Evolutionary conservation across 2,797 vertebrate species (phyloP), one percentile per base, ranked within the genome.

Genomic region (Sphenodon punctatus): DNA sequence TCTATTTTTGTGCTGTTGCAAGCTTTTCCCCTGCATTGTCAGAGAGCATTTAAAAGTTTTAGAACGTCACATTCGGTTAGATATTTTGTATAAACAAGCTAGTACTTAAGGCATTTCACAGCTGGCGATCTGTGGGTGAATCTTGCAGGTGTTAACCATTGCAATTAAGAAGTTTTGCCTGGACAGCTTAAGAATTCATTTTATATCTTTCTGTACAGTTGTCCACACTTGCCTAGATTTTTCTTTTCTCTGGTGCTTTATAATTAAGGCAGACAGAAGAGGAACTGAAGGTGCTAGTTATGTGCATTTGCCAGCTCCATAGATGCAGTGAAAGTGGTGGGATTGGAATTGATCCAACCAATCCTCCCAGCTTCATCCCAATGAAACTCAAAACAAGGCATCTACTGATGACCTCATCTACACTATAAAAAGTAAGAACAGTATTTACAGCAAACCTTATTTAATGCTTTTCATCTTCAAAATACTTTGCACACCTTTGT

Each of bases 391-490:
- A 51, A 87, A 22, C 51, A 55, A 48, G 11, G 45, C 41, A 76
- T 59, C 63, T 49, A 51, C 43, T 76, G 61, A 68, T 91, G 39
- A 34, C 46, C 63, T 30, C 23, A 38, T 78, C 42, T 38, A 41
- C 27, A 8, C 58, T 64, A n/a, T 38, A 77, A 73, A 82, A 85
- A 85, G 88, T 49, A 56, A 46, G 38, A 89, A 74, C 67, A 67
- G 78, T 87, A 84, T 58, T 42, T 67, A 48, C 34, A 78, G 48
- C 78, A 58, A 41, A 61, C 74, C 75, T 81, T 81, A 83, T 91
- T 84, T 25, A 67, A 36, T 38, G 78, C 59, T 89, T 91, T 64
- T 84, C 59, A 85, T 93, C 91, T 93, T 92, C 86, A 93, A 89
- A 92, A 88, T 23, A 16, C 63, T 85, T 84, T 75, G 72, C 79